Evolutionary conservation across 2,888 invertebrate genomes (phyloP), one percentile per base, ranked within the genome.

Genomic region (Stenodera caucasica): DNA sequence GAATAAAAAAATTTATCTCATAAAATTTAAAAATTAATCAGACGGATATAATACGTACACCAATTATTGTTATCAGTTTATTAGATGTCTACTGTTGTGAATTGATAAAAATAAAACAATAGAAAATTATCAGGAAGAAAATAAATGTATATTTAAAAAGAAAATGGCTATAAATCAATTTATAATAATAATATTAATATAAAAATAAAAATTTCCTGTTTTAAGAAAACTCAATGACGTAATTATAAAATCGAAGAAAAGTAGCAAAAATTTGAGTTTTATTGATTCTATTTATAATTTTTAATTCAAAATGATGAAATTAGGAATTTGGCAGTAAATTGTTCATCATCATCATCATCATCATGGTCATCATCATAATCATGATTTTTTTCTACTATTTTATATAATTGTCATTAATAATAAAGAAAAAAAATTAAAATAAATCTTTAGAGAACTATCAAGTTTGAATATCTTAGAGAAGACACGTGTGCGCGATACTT

Each of bases 401-500:
- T 18, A 18, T 18, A 7, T 37, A 37, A 37, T 15, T 14, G n/a
- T 37, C 15, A 37, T 37, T 37, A 37, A 26, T 5, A 26, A 26
- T 26, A 26, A 4, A 26, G 2, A 5, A 26, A 5, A n/a, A 26
- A 26, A 26, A 4, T 26, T 26, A 2, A 26, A 26, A 4, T 5
- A 5, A 26, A 26, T 26, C 26, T 8, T n/a, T 6, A 14, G 3
- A n/a, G 14, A 14, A 35, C 33, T 33, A 12, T 2, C 12, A 32
- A 12, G 14, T 35, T 6, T 14, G 35, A 35, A 35, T 35, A 35
- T 35, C 35, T 35, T 35, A 14, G 35, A 40, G 15, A 5, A 40
- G 40, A 61, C 61, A 61, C 61, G 61, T 61, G 61, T 55, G 58
- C 40, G 40, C 40, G 40, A 40, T 40, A 15, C 40, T 40, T 15